Evolutionary conservation across 1,140 invertebrate species (phyloP).

Genomic region (Papilio polytes): DNA sequence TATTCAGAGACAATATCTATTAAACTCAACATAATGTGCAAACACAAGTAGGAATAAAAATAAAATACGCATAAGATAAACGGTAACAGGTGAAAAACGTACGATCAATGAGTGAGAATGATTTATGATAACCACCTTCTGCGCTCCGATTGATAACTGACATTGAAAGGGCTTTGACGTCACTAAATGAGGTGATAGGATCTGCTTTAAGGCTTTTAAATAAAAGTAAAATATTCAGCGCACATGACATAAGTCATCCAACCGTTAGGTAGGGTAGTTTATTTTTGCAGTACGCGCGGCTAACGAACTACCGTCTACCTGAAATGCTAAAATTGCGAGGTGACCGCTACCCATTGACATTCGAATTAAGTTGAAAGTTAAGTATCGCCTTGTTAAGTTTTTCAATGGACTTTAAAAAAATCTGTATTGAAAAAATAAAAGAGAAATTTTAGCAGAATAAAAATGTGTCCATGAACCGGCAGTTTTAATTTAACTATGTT

Average conservation of each 20-base stretch:
- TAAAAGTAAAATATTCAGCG: neutral
- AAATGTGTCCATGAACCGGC: too few species aligned
- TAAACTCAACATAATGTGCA: neutral
- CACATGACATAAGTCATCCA: neutral
- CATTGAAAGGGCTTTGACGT: neutral
- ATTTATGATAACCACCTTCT: neutral
- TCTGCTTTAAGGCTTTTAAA: neutral
- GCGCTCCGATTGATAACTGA: neutral
- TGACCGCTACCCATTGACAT: too few species aligned
- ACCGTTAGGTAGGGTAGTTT: too few species aligned
- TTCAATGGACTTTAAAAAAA: too few species aligned
- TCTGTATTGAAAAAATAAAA: too few species aligned
- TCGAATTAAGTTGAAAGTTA: too few species aligned
- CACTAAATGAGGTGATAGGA: neutral
- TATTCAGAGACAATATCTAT: neutral
- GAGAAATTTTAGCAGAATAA: too few species aligned
- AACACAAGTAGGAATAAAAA: neutral
- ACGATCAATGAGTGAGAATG: neutral
- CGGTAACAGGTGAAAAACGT: neutral
- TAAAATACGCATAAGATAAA: neutral
- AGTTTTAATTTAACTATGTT: too few species aligned
- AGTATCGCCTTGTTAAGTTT: too few species aligned
- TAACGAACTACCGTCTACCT: too few species aligned
- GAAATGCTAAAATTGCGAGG: too few species aligned
- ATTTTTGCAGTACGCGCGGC: too few species aligned